A percentile compares a stretch with the other conserved stretches of the same genome.
Conservation (phyloP, 2,797 vertebrate genomes). For the Pelodytes ibericus region DNA sequence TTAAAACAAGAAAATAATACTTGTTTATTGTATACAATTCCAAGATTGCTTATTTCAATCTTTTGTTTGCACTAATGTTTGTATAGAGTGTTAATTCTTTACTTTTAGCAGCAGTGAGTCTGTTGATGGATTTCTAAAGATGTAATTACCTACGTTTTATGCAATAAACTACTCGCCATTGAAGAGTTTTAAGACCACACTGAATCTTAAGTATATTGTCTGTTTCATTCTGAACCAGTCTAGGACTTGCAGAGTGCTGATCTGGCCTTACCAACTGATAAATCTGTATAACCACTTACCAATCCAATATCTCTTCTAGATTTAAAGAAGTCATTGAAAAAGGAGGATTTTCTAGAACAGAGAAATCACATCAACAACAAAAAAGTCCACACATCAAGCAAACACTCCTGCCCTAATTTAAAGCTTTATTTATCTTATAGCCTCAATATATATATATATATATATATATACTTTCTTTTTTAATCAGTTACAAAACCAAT, state of each 20-base stretch:
- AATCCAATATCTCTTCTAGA: too few relatives aligned
- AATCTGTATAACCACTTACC: background rate
- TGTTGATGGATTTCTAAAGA: slow-evolving; percentile 66
- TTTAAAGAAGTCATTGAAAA: too few relatives aligned
- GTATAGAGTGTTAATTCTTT: background rate
- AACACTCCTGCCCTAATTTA: too few relatives aligned
- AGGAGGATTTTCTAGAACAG: too few relatives aligned
- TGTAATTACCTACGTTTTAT: slow-evolving; percentile 63
- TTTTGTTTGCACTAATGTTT: background rate
- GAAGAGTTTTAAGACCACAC: slow-evolving; percentile 25
- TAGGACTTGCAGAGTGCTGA: slow-evolving; percentile 16
- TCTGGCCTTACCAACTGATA: slow-evolving; percentile 7
- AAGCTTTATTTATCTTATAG: too few relatives aligned
- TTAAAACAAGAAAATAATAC: background rate
- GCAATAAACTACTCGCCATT: slow-evolving; percentile 57
- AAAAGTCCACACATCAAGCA: background rate
- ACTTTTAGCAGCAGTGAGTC: slow-evolving; percentile 35
- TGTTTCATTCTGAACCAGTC: slow-evolving; percentile 22
- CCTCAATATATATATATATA: too few relatives aligned
- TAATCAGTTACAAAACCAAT: too few relatives aligned
- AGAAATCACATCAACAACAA: background rate
- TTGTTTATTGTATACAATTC: background rate
- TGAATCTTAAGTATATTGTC: slow-evolving; percentile 11
- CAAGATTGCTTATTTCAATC: background rate
- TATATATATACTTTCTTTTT: too few relatives aligned